Base-by-base conservation (phyloP, 1,140 invertebrate genomes). In the Dreissena polymorpha region DNA sequence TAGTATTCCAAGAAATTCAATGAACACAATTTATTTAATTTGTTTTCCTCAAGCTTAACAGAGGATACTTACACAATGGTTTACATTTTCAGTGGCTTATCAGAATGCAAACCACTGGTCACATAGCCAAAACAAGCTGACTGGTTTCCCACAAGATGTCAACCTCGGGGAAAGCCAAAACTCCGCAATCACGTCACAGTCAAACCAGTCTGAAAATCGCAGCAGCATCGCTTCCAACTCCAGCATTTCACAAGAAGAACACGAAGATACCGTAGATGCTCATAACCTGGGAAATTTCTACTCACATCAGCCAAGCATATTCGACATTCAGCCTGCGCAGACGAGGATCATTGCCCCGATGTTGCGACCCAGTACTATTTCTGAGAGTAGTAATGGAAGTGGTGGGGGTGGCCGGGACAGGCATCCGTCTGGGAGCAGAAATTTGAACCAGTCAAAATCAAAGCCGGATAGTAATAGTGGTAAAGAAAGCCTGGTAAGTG, bases 311-410 rank as follows among this genome's bases (percentile, higher is more conserved):
- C 73, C 73, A 57, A 76, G 71, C 29, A 72, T 79, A 39, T 76
- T 69, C 67, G 68, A 79, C 53, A 57, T 74, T n/a, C 69, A 80
- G 16, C 13, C 75, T 23, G 23, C 27, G 27, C 29, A 70, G 72
- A 27, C 63, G 72, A 51, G 80, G 49, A 88, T 88, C 53, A 84
- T 88, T 18, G 75, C 86, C 49, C 86, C 86, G 50, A 78, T 65
- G 51, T 64, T 88, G 50, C 68, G 86, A 18, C 81, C 84, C 25
- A 70, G 86, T 57, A 88, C 86, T 2, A 77, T 80, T 39, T 88
- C 86, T 25, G 86, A 88, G 55, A 85, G 69, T 72, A 88, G 86
- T 73, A 81, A 64, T 21, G 85, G 82, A 0, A 84, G 81, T 72
- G 21, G n/a, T 7, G 60, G 8, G 2, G 73, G 73, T 7, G 18